Evolutionary conservation across 2,888 invertebrate genomes (phyloP), one percentile per base, ranked within the genome.

Genomic region (Eueremaeus valkanovi): DNA sequence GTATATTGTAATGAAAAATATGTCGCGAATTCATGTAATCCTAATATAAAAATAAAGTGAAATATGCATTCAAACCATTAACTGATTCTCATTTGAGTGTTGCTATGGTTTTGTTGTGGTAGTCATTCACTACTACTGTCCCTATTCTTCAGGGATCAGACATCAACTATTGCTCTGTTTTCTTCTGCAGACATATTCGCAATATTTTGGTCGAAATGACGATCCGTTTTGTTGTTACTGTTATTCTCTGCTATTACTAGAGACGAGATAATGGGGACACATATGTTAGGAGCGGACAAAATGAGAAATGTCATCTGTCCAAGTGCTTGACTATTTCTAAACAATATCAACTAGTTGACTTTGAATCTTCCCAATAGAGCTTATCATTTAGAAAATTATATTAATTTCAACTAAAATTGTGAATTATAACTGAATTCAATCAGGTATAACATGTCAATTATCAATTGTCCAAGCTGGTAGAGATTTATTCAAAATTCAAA

Each of bases 21-120:
- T 66, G 66, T 66, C 21, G 31, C 16, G 16, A 49, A 29, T 29
- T 33, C 21, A 66, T 63, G 40, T 66, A 21, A 66, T 66, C 16
- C 21, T 66, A 36, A 66, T 66, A 66, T 40, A 1, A 66, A 66
- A 66, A 40, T 36, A n/a, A 36, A 66, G 66, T 66, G 40, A 66
- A 66, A 66, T 66, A 66, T 66, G 36, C 66, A 66, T 66, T 66
- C 21, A 66, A 66, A 40, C 66, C 66, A 66, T 66, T 66, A 66
- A 29, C 66, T 29, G 29, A 66, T 40, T 36, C 66, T 66, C 66
- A 66, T 66, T 66, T 66, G 66, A 29, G 58, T 66, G 66, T 66
- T 66, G 66, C 66, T 66, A 66, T 66, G 66, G 66, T 66, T 66
- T 66, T 66, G 66, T 66, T 66, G 66, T 66, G 66, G 66, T 31